A percentile compares a stretch with the other conserved stretches of the same genome.
Evolutionary conservation across 2,888 invertebrate genomes (phyloP).

Genomic region (Cantharis flavilabris): DNA sequence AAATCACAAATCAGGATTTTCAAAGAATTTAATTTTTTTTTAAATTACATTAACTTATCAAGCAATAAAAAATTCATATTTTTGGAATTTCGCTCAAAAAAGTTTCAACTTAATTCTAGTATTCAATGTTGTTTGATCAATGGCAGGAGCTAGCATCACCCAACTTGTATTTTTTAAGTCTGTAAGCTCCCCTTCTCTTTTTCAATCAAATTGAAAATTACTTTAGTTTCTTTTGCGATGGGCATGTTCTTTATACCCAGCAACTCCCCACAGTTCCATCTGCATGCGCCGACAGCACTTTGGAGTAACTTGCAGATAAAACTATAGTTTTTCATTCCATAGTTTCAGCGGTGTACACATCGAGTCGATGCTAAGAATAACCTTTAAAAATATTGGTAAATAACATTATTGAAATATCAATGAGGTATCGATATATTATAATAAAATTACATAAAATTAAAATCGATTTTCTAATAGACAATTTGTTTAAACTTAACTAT

Average conservation of each 20-base stretch:
- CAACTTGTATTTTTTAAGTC: neutral
- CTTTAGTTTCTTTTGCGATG: neutral
- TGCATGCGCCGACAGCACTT: neutral
- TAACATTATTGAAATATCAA: conserved; percentile 11
- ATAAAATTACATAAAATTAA: conserved; percentile 37
- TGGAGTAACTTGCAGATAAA: neutral
- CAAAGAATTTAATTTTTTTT: neutral
- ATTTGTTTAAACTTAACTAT: conserved; percentile 35
- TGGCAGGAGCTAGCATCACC: neutral
- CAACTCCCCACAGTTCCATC: neutral
- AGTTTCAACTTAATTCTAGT: neutral
- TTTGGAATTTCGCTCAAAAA: neutral
- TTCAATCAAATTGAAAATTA: neutral
- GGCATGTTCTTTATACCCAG: neutral
- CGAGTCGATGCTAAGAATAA: neutral
- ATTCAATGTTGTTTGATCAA: neutral
- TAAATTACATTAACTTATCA: neutral
- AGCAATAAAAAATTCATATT: neutral
- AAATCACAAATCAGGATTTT: neutral
- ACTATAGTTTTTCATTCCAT: too few relatives aligned
- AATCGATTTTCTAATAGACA: conserved; percentile 36
- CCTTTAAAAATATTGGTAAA: neutral
- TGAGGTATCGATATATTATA: conserved; percentile 39
- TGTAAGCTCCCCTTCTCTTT: neutral
- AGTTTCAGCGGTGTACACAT: neutral